Evolutionary conservation across 2,797 vertebrate species (phyloP).

Genomic region (Myotis pilosus): DNA sequence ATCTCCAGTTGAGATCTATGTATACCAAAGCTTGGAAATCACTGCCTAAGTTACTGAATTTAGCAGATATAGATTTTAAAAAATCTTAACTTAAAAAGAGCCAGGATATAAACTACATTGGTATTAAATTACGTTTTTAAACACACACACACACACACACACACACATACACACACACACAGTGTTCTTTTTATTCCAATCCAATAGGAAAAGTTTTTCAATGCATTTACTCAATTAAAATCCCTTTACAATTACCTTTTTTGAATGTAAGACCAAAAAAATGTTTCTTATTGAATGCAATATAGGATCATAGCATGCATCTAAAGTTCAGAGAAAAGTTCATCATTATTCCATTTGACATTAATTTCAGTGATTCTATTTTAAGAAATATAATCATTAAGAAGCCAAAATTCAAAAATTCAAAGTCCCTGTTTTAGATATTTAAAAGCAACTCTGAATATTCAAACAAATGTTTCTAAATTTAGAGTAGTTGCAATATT

Average conservation of each 20-base stretch:
- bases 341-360: neutral
- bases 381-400: neutral
- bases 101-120: neutral
- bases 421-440: slow-evolving; percentile 6
- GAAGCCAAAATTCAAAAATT: neutral
- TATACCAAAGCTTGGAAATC: neutral
- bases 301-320: neutral
- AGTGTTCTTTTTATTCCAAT: neutral
- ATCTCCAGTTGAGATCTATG: neutral
- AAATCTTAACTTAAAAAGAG: neutral
- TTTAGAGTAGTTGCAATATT: neutral
- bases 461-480: slow-evolving; percentile 5
- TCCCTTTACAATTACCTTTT: neutral
- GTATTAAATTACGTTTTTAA: neutral
- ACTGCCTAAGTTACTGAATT: neutral
- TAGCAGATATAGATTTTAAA: neutral
- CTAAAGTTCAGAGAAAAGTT: neutral
- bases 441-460: slow-evolving; percentile 36
- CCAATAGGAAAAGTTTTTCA: neutral
- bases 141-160: neutral
- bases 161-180: neutral
- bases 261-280: neutral
- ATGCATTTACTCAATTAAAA: neutral
- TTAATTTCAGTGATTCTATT: neutral
- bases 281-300: neutral